Percentiles rank a stretch among this genome's conserved stretches.
These are phyloP conservation scores for Scylla paramamosain DNA, from an alignment of 1,140 invertebrate species.

Conservation along the genomic window DNA sequence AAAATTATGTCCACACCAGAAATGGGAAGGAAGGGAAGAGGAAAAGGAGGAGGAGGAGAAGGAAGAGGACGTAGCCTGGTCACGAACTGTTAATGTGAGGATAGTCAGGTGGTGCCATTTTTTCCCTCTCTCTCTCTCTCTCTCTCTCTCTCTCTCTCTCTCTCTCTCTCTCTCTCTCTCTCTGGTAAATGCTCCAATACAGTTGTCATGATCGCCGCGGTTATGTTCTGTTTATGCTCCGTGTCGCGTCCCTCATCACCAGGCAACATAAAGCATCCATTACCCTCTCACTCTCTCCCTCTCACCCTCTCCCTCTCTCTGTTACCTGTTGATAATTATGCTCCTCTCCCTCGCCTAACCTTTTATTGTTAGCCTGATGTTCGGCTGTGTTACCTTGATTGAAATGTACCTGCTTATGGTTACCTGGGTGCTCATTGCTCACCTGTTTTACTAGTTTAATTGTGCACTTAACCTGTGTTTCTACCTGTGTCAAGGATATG, in stretches of 20 bases:
- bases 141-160: constrained; percentile 35
- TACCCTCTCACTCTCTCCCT: background rate
- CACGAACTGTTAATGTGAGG: constrained; percentile 48
- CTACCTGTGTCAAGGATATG: no score
- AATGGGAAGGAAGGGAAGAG: background rate
- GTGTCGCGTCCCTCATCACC: no score
- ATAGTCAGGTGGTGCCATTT: constrained; percentile 17
- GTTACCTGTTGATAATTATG: background rate
- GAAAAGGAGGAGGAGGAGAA: background rate
- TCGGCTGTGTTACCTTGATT: no score
- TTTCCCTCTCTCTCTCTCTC: background rate
- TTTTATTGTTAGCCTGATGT: background rate
- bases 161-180: constrained; percentile 16
- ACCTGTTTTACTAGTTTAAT: no score
- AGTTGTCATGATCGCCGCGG: background rate
- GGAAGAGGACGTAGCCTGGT: constrained; percentile 29
- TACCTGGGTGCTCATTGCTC: no score
- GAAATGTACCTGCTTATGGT: no score
- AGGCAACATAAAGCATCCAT: no score
- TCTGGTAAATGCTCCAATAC: background rate
- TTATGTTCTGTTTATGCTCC: no score
- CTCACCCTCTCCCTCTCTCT: background rate
- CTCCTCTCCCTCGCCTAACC: background rate
- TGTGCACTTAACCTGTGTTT: no score
- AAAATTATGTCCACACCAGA: background rate